These are phyloP conservation scores for Pelmatolapia mariae DNA, from an alignment of 2,113 vertebrate species.

Conservation along the genomic window DNA sequence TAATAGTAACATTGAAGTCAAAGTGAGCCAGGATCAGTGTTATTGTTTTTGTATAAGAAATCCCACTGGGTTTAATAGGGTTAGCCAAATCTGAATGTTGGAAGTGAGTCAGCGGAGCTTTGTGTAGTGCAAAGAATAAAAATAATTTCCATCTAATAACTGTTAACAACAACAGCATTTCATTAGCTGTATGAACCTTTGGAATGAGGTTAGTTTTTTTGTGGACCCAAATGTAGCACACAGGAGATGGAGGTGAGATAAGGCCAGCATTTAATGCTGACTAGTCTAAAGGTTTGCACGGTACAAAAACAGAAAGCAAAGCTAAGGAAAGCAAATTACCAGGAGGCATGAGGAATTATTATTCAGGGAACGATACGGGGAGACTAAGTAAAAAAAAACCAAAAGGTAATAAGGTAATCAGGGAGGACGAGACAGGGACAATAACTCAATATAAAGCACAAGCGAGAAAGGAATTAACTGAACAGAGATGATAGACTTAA, in stretches of 20 bases:
- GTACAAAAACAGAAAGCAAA: neutral
- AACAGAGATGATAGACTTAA: neutral
- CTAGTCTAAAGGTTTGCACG: neutral
- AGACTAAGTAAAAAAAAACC: neutral
- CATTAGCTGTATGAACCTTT: neutral
- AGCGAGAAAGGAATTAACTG: neutral
- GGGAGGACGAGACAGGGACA: neutral
- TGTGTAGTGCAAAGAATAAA: neutral
- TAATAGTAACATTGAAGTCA: neutral
- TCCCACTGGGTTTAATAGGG: neutral
- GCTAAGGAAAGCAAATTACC: neutral
- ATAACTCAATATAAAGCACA: neutral
- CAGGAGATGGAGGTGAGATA: neutral
- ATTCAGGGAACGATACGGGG: rapidly evolving
- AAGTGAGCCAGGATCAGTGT: neutral
- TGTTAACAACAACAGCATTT: neutral
- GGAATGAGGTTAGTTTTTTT: neutral
- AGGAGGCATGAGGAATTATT: neutral
- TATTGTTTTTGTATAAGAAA: neutral
- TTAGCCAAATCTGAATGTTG: neutral
- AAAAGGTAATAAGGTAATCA: neutral
- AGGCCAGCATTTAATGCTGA: neutral
- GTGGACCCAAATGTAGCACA: neutral
- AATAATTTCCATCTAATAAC: neutral
- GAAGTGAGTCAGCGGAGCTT: neutral